phyloP scores from a whole-genome alignment of 2,888 invertebrate species.

The Quadroppia sp. region DNA sequence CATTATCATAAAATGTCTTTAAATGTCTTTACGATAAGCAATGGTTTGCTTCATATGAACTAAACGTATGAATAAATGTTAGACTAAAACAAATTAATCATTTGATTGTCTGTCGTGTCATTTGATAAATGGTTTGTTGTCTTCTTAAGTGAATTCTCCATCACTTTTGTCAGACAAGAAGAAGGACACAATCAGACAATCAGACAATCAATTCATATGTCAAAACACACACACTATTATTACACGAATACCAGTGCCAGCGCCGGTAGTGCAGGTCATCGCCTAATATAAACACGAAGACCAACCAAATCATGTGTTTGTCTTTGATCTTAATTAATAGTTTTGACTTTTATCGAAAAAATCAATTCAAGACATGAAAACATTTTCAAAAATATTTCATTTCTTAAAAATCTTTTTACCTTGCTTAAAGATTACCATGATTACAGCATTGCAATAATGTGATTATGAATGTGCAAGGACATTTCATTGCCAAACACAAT shows the following conservation, averaged over 20 bases:
- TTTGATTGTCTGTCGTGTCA: conserved; percentile 15
- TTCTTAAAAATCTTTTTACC: no score
- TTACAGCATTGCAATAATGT: no score
- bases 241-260: not conserved
- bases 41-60: no score
- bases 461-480: no score
- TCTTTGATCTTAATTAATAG: not conserved
- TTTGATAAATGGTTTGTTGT: conserved; percentile 16
- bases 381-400: no score
- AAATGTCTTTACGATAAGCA: no score
- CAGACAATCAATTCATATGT: not conserved
- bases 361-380: no score
- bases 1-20: no score
- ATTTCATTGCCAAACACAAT: no score
- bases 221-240: not conserved
- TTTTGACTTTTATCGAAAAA: not conserved
- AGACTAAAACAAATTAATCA: conserved; percentile 7
- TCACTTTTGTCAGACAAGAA: not conserved
- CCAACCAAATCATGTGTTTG: not conserved
- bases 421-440: no score
- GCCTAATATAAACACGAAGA: not conserved
- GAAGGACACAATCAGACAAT: not conserved
- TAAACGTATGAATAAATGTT: conserved; percentile 1
- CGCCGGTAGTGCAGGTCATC: no score
- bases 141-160: not conserved